These are phyloP conservation scores for Macaria notata DNA, from an alignment of 2,888 invertebrate species.

Conservation along the genomic window DNA sequence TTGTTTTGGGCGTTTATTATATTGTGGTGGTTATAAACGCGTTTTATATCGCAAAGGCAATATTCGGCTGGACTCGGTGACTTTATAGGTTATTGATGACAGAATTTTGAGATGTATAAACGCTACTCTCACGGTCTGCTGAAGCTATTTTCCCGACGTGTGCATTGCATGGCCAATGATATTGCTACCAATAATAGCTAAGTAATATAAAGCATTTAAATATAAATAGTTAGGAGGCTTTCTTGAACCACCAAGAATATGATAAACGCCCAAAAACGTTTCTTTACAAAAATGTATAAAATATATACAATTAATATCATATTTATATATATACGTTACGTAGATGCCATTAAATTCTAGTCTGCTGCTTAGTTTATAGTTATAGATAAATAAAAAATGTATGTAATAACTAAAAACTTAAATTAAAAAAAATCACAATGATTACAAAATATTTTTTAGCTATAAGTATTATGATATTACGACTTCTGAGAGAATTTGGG, in stretches of 20 bases:
- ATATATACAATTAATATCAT: conserved; percentile 44
- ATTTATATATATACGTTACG: conserved; percentile 54
- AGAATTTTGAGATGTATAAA: too few species aligned
- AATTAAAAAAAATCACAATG: conserved; percentile 42
- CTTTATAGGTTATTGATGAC: background rate
- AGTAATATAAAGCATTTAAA: conserved; percentile 9
- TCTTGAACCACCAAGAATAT: conserved; percentile 8
- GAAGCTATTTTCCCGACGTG: background rate
- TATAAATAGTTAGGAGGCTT: conserved; percentile 7
- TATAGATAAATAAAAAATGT: conserved; percentile 44
- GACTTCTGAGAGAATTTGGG: conserved; percentile 42
- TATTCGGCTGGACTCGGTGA: background rate
- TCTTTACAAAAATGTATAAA: conserved; percentile 33
- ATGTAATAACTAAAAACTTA: conserved; percentile 54
- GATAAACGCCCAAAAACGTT: conserved; percentile 30
- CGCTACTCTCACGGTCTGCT: too few species aligned
- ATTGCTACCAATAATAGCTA: conserved; percentile 4
- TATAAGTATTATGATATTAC: conserved; percentile 61
- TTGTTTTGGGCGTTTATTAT: conserved; percentile 30
- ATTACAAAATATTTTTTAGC: conserved; percentile 52
- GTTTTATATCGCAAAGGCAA: background rate
- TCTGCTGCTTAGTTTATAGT: conserved; percentile 69
- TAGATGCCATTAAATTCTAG: conserved; percentile 77
- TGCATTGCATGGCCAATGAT: background rate
- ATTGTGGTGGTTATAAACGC: conserved; percentile 1